Evolutionary conservation across 2,888 invertebrate genomes (phyloP).

Genomic region (Ennomos erosarius): DNA sequence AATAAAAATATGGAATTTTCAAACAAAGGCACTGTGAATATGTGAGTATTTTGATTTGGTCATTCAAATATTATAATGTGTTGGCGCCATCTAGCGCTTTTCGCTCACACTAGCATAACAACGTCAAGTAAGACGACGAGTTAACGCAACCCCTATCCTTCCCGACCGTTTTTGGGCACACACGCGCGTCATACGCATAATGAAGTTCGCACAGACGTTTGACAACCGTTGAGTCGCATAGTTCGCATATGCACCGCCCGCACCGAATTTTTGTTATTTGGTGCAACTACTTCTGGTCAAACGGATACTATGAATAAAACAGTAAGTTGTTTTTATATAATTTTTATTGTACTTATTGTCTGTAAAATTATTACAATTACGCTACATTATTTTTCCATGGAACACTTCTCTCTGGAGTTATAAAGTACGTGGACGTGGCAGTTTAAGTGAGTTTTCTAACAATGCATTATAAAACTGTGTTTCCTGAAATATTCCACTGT

Average conservation of each 20-base stretch:
- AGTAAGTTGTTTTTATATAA: conserved; percentile 27
- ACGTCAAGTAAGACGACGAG: too few relatives aligned
- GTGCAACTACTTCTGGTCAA: conserved; percentile 29
- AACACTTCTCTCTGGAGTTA: conserved; percentile 39
- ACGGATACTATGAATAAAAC: conserved; percentile 18
- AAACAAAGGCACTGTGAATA: too few relatives aligned
- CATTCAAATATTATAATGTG: too few relatives aligned
- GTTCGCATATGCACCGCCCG: too few relatives aligned
- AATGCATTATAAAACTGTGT: conserved; percentile 15
- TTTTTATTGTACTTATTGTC: conserved; percentile 35
- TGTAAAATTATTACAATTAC: conserved; percentile 36
- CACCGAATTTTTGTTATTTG: conserved; percentile 36
- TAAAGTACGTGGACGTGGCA: conserved; percentile 40
- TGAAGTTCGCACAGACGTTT: too few relatives aligned
- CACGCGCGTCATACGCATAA: too few relatives aligned
- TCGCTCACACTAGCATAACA: too few relatives aligned
- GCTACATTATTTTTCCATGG: conserved; percentile 40
- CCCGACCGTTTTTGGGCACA: too few relatives aligned
- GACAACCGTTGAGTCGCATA: too few relatives aligned
- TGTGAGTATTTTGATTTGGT: too few relatives aligned
- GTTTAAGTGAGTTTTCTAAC: conserved; percentile 38
- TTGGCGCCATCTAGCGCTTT: neutral
- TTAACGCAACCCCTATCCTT: too few relatives aligned
- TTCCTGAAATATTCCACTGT: conserved; percentile 40
- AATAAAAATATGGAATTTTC: too few relatives aligned